Evolutionary conservation across 2,888 invertebrate genomes (phyloP), one percentile per base, ranked within the genome.

Genomic region (Harpagoxenus sublaevis): DNA sequence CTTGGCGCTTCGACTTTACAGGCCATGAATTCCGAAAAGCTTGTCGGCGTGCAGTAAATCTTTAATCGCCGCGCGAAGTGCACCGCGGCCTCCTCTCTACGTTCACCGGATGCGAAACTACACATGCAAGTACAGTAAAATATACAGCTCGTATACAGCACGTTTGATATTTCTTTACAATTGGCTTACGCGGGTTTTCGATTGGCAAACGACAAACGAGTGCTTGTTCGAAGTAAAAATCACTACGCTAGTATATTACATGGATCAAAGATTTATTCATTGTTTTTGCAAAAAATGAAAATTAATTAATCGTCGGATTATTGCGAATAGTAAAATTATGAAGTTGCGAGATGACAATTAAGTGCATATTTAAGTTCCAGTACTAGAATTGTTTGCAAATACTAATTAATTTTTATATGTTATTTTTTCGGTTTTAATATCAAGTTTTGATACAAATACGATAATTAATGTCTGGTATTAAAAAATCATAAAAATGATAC

Each of bases 11-110:
- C 78, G 85, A 88, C 89, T 89, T 92, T 89, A 89, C 91, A 89
- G 87, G 79, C 86, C 91, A 89, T 91, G 90, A 92, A 91, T 92
- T 71, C 75, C 87, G 89, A 88, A 91, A 91, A 87, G 90, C 89
- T 84, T 86, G 86, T 89, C 85, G 89, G 53, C 85, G 84, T 84
- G 85, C 82, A 90, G 89, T 92, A 92, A 92, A 92, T 92, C 89
- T 91, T 89, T 92, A 89, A 91, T 92, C 89, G 86, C 83, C 81
- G 62, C 84, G 83, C 82, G 86, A 81, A 81, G 81, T 82, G 62
- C 74, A 65, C 66, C 68, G 53, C 70, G 53, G 53, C 45, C 28
- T 71, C 35, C 48, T 68, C 57, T 51, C 48, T 18, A 18, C 23
- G 18, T 35, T 31, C 45, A n/a, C 23, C 53, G 75, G 39, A 75